A percentile compares a stretch with the other conserved stretches of the same genome.
Evolutionary conservation across 2,888 invertebrate species (phyloP).

Genomic region (Endotricha flammealis): DNA sequence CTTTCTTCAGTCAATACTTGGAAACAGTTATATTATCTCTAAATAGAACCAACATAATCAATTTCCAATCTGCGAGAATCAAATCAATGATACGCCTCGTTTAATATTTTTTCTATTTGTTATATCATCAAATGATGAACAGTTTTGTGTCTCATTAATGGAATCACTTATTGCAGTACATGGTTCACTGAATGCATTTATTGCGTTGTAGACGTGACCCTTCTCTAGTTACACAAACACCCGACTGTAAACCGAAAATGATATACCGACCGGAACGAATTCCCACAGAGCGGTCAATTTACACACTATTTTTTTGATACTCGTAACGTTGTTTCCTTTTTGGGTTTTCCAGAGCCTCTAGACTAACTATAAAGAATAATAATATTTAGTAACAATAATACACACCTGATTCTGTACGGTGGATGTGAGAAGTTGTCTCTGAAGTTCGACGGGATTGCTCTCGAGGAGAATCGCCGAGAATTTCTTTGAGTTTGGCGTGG

Average conservation of each 20-base stretch:
- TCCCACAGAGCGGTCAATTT: background rate
- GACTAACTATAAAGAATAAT: no score
- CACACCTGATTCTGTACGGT: conserved; percentile 91
- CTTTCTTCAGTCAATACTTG: no score
- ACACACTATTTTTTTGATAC: no score
- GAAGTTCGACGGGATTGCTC: conserved; percentile 88
- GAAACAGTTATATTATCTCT: no score
- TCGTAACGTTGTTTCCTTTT: no score
- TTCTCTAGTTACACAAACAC: background rate
- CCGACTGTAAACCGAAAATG: background rate
- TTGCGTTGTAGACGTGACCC: conserved; percentile 2
- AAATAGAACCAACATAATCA: no score
- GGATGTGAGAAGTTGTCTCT: conserved; percentile 88
- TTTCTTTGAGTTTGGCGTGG: conserved; percentile 84
- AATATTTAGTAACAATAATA: no score
- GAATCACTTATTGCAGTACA: background rate
- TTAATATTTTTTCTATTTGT: no score
- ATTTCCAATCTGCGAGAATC: no score
- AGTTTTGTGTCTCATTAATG: background rate
- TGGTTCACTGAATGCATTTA: conserved; percentile 1
- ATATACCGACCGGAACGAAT: conserved; percentile 2
- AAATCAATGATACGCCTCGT: no score
- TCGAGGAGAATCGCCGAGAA: conserved; percentile 90
- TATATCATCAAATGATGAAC: no score
- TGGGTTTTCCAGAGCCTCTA: no score